phyloP scores from a whole-genome alignment of 2,113 vertebrate species.

The Ancistrus triradiatus region DNA sequence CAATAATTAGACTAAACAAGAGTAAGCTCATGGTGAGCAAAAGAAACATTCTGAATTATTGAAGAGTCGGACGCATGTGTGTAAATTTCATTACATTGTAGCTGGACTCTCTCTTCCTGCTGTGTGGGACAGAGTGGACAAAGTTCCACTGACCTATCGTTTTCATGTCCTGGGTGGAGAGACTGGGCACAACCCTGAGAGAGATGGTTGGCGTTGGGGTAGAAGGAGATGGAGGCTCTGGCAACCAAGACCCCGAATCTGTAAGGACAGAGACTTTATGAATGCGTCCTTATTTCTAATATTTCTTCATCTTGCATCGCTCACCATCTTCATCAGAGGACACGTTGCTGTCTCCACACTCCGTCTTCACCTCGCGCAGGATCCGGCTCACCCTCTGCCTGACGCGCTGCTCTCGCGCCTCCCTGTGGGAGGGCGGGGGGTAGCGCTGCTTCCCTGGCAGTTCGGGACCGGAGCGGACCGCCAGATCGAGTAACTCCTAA shows the following conservation, averaged over 20 bases:
- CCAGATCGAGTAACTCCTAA: conserved; percentile 85
- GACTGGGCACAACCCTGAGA: conserved; percentile 84
- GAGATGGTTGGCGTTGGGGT: conserved; percentile 78
- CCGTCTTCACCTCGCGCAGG: conserved; percentile 85
- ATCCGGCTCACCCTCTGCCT: conserved; percentile 82
- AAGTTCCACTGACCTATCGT: conserved; percentile 86
- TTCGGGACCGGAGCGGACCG: conserved; percentile 79
- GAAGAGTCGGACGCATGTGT: no score
- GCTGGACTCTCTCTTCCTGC: no score
- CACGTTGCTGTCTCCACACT: conserved; percentile 85
- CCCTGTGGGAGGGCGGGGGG: conserved; percentile 61
- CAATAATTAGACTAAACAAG: no score
- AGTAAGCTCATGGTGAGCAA: no score
- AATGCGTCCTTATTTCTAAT: not conserved
- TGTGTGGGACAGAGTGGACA: no score
- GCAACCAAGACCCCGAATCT: conserved; percentile 85
- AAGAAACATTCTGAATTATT: no score
- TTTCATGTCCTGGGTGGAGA: conserved; percentile 93
- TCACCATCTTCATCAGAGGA: conserved; percentile 96
- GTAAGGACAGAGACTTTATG: conserved; percentile 23
- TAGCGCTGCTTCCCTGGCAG: conserved; percentile 70
- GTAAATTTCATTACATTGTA: no score
- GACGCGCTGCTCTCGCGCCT: conserved; percentile 80
- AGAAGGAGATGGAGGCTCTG: conserved; percentile 71
- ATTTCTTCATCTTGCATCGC: no score